A percentile compares a stretch with the other conserved stretches of the same genome.
Conservation (phyloP, 2,113 vertebrate species). For the Hemiprocne comata region DNA sequence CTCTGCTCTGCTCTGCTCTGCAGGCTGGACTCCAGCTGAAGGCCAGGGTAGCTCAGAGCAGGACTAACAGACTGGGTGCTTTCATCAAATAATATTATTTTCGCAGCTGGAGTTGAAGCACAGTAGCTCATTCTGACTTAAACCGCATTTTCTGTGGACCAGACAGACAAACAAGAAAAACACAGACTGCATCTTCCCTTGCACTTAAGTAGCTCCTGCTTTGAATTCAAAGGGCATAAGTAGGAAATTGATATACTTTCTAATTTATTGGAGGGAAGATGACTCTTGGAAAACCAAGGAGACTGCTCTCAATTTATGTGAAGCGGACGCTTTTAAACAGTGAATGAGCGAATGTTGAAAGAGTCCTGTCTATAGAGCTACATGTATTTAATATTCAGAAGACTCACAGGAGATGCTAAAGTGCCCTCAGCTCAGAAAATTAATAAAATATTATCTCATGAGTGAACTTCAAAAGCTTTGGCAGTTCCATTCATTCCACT, state of each 20-base stretch:
- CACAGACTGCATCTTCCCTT: neutral
- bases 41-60: neutral
- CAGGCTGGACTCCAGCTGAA: neutral
- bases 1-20: neutral
- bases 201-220: conserved; percentile 45
- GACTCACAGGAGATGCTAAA: conserved; percentile 58
- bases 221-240: conserved; percentile 54
- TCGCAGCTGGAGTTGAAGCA: neutral
- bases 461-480: conserved; percentile 71
- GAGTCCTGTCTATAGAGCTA: conserved; percentile 49
- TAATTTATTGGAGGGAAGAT: conserved; percentile 69
- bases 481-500: conserved; percentile 67
- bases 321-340: conserved; percentile 33
- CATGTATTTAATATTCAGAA: conserved; percentile 48
- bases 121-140: conserved; percentile 18
- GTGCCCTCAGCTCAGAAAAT: conserved; percentile 63
- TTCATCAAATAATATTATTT: conserved; percentile 26
- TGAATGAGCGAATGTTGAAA: conserved; percentile 28
- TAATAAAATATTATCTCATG: conserved; percentile 68
- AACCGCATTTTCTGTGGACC: neutral
- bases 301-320: conserved; percentile 45
- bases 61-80: neutral
- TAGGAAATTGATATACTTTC: conserved; percentile 65
- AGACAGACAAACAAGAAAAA: conserved; percentile 7
- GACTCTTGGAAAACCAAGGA: conserved; percentile 46